A percentile compares a stretch with the other conserved stretches of the same genome.
Conservation (phyloP, 2,113 vertebrate genomes). For the Psittacara wagleri region DNA sequence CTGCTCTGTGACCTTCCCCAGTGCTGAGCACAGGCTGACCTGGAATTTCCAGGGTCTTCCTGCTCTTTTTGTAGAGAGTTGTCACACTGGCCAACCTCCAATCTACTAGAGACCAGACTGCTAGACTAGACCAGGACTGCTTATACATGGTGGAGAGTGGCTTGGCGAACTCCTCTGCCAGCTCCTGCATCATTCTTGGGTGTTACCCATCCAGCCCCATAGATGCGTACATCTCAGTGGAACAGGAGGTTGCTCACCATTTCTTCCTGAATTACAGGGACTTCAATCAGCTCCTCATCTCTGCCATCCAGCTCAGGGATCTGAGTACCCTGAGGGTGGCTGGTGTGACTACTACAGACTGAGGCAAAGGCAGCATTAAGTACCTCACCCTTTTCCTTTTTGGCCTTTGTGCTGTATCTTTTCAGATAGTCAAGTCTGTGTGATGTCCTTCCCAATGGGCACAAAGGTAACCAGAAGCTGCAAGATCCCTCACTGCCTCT, state of each 20-base stretch:
- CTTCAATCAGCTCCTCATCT: not conserved
- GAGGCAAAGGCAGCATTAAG: not conserved
- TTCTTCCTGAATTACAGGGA: not conserved
- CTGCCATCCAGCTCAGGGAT: not conserved
- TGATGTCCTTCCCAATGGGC: not conserved
- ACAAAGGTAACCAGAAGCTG: not conserved
- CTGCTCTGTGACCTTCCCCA: not conserved
- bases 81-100: not conserved
- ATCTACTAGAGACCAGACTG: too few species aligned
- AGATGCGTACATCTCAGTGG: not conserved
- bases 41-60: not conserved
- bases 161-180: not conserved
- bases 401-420: not conserved
- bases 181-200: not conserved
- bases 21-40: not conserved
- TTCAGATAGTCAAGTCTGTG: not conserved
- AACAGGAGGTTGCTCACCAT: not conserved
- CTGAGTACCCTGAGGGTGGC: not conserved
- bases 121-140: not conserved
- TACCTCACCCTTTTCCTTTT: not conserved
- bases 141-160: not conserved
- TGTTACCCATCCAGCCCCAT: not conserved
- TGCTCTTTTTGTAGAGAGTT: not conserved
- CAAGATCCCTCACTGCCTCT: not conserved
- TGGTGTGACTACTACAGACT: not conserved